Base-by-base conservation (phyloP, 2,888 invertebrate species). In the Allolobophora icterica region DNA sequence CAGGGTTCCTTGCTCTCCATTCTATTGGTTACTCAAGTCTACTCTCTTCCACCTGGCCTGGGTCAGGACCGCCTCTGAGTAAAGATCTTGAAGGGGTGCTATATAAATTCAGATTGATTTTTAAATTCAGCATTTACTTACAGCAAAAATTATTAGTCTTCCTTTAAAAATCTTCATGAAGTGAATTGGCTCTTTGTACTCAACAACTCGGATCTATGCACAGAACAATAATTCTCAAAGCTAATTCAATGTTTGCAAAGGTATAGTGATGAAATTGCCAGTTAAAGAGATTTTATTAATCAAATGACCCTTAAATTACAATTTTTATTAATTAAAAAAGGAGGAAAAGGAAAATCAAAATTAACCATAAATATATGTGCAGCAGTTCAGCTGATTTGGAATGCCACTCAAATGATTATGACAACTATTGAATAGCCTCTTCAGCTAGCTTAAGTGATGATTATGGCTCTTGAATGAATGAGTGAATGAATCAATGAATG, bases 131-230 rank as follows among this genome's bases (percentile, higher is more conserved):
- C 71, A 71, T 13, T 11, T 40, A 58, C 90, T 90, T 83, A 90
- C 90, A 30, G 42, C 52, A 38, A 94, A 94, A 71, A 95, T 93
- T 90, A 97, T 97, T 96, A 98, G 96, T 93, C 97, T 97, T 90
- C 98, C 98, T 93, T 97, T 97, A 95, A 98, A 98, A 89, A 98
- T 96, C 95, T 98, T 97, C 93, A 98, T 96, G 94, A 98, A 97
- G 95, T 98, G 98, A 21, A 98, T 97, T 0, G 98, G 98, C 95
- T 98, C 98, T 94, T 97, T 97, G 91, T 97, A 97, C 96, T 98
- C 98, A 89, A 97, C 97, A 13, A 98, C 97, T 95, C 97, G 97
- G 33, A 97, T 97, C 94, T 94, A 90, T 24, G 91, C 83, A 52
- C 84, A 90, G 90, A 45, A 90, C 90, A 83, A 40, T 30, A 34